A percentile compares a stretch with the other conserved stretches of the same genome.
These are phyloP conservation scores for Melopsittacus undulatus DNA, from an alignment of 2,797 vertebrate genomes.

Conservation along the genomic window DNA sequence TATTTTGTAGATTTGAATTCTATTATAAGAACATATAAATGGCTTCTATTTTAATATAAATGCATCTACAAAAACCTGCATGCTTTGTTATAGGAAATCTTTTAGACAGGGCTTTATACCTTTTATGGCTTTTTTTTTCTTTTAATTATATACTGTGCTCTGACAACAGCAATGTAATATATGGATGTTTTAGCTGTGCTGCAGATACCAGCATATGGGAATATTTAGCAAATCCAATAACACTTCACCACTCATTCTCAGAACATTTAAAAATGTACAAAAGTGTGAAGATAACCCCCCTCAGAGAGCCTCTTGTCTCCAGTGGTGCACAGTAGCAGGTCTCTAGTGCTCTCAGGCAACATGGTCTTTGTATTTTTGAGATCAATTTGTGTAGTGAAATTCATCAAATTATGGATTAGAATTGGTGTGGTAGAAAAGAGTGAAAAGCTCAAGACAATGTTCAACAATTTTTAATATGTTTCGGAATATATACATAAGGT, in stretches of 20 bases:
- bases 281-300: constrained; percentile 16
- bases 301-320: background rate
- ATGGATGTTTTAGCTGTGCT: background rate
- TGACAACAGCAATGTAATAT: background rate
- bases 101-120: background rate
- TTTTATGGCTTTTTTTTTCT: background rate
- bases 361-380: background rate
- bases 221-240: constrained; percentile 46
- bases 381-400: constrained; percentile 38
- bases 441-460: background rate
- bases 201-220: background rate
- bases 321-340: background rate
- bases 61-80: background rate
- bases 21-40: background rate
- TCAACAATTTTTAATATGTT: background rate
- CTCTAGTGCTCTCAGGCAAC: background rate
- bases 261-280: constrained; percentile 41
- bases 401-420: background rate
- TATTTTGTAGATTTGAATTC: background rate
- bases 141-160: constrained; percentile 18
- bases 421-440: background rate
- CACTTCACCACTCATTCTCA: constrained; percentile 27
- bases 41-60: background rate
- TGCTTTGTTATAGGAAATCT: background rate
- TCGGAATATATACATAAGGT: background rate